Evolutionary conservation across 2,888 invertebrate genomes (phyloP).

Genomic region (Ectemnius lituratus): DNA sequence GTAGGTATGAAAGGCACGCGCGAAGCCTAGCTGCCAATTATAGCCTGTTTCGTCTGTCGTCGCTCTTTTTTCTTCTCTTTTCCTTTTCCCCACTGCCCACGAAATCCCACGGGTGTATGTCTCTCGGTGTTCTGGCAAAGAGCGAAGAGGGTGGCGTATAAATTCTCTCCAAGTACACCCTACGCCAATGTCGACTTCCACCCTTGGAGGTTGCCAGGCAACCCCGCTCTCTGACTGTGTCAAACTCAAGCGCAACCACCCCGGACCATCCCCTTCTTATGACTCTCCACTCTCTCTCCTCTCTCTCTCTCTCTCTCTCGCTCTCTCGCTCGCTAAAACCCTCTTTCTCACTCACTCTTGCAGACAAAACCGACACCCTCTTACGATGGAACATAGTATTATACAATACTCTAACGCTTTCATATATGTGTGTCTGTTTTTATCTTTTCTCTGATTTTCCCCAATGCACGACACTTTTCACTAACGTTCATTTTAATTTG

Average conservation of each 20-base stretch:
- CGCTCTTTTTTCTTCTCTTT: slow-evolving; percentile 19
- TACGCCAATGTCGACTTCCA: slow-evolving; percentile 69
- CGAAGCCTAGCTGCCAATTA: slow-evolving; percentile 36
- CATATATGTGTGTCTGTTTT: slow-evolving; percentile 7
- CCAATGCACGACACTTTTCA: not conserved
- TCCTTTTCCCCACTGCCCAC: not conserved
- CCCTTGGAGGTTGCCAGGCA: slow-evolving; percentile 74
- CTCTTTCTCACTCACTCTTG: slow-evolving; percentile 14
- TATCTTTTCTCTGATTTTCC: slow-evolving; percentile 9
- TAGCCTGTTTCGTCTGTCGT: slow-evolving; percentile 43
- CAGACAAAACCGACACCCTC: not conserved
- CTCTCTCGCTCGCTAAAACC: too few species aligned
- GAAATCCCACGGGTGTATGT: slow-evolving; percentile 20
- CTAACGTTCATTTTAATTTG: too few species aligned
- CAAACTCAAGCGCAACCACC: slow-evolving; percentile 68
- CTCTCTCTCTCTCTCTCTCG: slow-evolving; percentile 16
- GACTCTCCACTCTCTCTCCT: slow-evolving; percentile 28
- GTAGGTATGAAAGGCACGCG: not conserved
- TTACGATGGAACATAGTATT: not conserved
- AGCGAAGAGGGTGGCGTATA: slow-evolving; percentile 56
- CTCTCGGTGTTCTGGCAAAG: slow-evolving; percentile 8
- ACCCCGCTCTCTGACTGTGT: slow-evolving; percentile 75
- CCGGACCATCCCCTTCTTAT: slow-evolving; percentile 54
- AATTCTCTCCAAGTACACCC: slow-evolving; percentile 69
- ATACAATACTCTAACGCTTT: not conserved